Evolutionary conservation across 2,113 vertebrate genomes (phyloP).

Genomic region (Ciconia boyciana): DNA sequence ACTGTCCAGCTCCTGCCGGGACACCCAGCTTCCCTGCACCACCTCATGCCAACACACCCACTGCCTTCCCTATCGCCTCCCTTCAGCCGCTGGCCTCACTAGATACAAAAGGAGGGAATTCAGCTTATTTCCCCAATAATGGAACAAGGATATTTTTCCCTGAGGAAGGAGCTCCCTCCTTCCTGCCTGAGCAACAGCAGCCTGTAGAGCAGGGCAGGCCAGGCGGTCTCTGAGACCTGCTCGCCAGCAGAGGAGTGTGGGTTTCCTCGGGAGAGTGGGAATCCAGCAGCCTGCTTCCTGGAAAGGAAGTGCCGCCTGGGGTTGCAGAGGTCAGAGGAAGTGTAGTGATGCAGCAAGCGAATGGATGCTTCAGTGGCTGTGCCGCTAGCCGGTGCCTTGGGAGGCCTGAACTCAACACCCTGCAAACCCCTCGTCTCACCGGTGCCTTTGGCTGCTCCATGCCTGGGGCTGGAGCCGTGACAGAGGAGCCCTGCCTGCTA

Average conservation of each 20-base stretch:
- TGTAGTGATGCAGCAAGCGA: fast-evolving
- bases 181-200: background rate
- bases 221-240: background rate
- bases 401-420: background rate
- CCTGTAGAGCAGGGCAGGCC: background rate
- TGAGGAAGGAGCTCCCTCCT: background rate
- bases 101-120: background rate
- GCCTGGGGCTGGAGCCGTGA: fast-evolving
- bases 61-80: fast-evolving
- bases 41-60: background rate
- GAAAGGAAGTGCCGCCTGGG: background rate
- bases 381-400: background rate
- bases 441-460: fast-evolving
- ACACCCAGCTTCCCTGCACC: background rate
- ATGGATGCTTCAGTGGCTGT: background rate
- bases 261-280: background rate
- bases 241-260: background rate
- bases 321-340: background rate
- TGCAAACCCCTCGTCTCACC: fast-evolving
- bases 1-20: background rate
- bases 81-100: fast-evolving
- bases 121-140: background rate
- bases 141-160: background rate
- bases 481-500: background rate
- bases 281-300: background rate